Evolutionary conservation across 1,140 invertebrate species (phyloP).

Genomic region (Copidosoma floridanum): DNA sequence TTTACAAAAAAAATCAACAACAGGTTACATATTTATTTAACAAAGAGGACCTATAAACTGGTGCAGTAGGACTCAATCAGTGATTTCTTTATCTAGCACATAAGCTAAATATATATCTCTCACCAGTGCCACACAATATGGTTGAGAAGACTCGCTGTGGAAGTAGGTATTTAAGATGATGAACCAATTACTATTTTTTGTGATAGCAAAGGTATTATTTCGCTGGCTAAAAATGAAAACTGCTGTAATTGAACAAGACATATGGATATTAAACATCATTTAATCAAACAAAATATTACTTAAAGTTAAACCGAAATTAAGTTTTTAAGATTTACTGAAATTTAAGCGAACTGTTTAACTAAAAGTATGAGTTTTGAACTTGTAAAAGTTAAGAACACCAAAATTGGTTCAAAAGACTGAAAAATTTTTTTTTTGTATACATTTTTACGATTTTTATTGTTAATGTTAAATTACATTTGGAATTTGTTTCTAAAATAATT

Average conservation of each 20-base stretch:
- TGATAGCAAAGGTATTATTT: conserved; percentile 33
- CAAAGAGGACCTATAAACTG: conserved; percentile 15
- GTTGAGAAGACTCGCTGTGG: not conserved
- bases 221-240: conserved; percentile 22
- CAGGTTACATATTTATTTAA: conserved; percentile 35
- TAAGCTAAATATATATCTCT: conserved; percentile 40
- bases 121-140: conserved; percentile 27
- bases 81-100: conserved; percentile 38
- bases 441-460: too few species aligned
- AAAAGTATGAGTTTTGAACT: too few species aligned
- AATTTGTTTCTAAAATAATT: too few species aligned
- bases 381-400: too few species aligned
- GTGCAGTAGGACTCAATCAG: too few species aligned
- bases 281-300: not conserved
- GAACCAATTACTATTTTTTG: conserved; percentile 7
- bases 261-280: conserved; percentile 4
- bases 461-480: too few species aligned
- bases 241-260: conserved; percentile 28
- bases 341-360: not conserved
- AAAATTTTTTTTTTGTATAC: too few species aligned
- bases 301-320: not conserved
- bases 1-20: conserved; percentile 33
- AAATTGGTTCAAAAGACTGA: too few species aligned
- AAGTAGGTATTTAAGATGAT: not conserved
- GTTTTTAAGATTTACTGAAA: not conserved